Evolutionary conservation across 2,797 vertebrate genomes (phyloP), one percentile per base, ranked within the genome.

Genomic region (Chromobotia macracanthus): DNA sequence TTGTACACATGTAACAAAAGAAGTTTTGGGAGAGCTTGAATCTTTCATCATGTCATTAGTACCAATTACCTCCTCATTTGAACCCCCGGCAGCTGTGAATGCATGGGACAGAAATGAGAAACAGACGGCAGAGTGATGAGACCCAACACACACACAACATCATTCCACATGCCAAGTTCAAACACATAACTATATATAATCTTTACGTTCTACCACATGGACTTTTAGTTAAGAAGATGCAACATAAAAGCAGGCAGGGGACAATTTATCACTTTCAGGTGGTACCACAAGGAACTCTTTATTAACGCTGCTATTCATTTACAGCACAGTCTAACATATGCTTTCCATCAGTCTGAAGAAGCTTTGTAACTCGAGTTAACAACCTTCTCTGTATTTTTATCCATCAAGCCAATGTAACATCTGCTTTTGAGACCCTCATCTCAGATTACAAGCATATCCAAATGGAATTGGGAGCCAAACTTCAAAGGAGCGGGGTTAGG

Each of bases 1-100:
- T 65, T 60, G 23, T 48, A 35, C 51, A n/a, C 46, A 75, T 51
- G 48, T 64, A 46, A 23, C 23, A 11, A 55, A 51, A 50, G 18
- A 51, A 38, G 48, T 72, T 18, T 19, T 21, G 16, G 7, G 12
- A 55, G 23, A 51, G 8, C 18, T 18, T 48, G 8, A 58, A 13
- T 70, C n/a, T 65, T 64, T 41, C 41, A 9, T 12, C 46, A n/a
- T 68, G 41, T 41, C 46, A 65, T 81, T 71, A 83, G 80, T 84
- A 61, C 86, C 81, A 79, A 84, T 92, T 94, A 95, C 94, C 94
- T 94, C 90, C 75, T 90, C 87, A 72, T 75, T 88, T 73, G 87
- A 10, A 61, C 80, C 87, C 80, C 92, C 93, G 77, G 90, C 82
- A 77, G 87, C 90, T 91, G 81, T 19, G 89, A 81, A 75, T 74